These are phyloP conservation scores for Drosophila stalkeri DNA, from an alignment of 2,888 invertebrate species.

Conservation along the genomic window DNA sequence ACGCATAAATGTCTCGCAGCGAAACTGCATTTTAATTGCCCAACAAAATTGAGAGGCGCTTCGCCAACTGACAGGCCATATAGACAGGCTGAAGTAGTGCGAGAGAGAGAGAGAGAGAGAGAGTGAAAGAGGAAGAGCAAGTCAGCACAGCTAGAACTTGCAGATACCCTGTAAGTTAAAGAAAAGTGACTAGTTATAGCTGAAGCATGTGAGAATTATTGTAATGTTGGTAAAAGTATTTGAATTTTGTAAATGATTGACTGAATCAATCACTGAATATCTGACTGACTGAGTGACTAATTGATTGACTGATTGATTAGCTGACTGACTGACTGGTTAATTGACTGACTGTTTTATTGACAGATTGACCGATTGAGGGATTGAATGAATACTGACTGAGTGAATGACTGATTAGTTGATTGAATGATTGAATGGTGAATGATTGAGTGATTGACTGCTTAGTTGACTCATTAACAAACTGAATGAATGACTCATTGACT, in stretches of 20 bases:
- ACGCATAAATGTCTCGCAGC: slow-evolving; percentile 72
- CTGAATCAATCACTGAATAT: neutral
- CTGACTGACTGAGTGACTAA: neutral
- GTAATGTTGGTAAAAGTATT: neutral
- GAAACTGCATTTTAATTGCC: slow-evolving; percentile 78
- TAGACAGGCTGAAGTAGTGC: slow-evolving; percentile 44
- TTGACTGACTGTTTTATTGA: neutral
- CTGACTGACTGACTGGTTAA: neutral
- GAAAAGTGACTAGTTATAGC: neutral
- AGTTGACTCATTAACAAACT: neutral
- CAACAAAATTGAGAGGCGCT: slow-evolving; percentile 55
- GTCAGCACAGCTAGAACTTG: slow-evolving; percentile 5
- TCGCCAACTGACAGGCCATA: slow-evolving; percentile 53
- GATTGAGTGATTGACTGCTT: neutral
- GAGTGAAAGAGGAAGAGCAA: slow-evolving; percentile 16
- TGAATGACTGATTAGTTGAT: neutral
- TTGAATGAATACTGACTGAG: neutral
- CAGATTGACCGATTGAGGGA: too few species aligned
- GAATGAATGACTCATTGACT: neutral
- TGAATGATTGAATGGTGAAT: neutral
- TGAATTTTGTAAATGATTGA: neutral
- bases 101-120: too few species aligned
- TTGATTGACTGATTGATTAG: neutral
- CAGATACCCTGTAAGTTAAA: slow-evolving; percentile 9
- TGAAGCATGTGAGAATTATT: neutral